Percentiles rank a stretch among this genome's conserved stretches.
Evolutionary conservation across 2,888 invertebrate species (phyloP).

Genomic region (Oscheius onirici): DNA sequence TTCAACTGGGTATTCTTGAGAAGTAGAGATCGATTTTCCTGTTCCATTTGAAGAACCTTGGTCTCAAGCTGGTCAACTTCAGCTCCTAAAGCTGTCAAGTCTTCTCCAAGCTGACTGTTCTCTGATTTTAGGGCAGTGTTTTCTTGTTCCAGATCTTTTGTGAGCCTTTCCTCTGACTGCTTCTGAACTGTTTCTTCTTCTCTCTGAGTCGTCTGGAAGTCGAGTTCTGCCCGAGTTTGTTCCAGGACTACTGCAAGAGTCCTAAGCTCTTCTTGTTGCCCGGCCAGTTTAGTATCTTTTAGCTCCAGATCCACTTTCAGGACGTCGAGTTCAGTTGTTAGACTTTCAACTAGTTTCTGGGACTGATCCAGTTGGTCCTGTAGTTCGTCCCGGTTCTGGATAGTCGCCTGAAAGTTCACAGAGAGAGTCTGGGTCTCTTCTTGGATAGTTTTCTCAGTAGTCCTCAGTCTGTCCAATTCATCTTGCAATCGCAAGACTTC

Average conservation of each 20-base stretch:
- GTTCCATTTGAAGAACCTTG: not conserved
- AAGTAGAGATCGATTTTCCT: too few species aligned
- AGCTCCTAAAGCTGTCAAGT: not conserved
- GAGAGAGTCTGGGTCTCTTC: not conserved
- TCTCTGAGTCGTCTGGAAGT: too few species aligned
- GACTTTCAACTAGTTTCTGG: not conserved
- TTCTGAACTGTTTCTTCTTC: too few species aligned
- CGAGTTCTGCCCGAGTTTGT: too few species aligned
- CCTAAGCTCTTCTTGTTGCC: too few species aligned
- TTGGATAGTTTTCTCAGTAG: not conserved
- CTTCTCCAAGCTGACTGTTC: not conserved
- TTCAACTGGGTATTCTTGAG: too few species aligned
- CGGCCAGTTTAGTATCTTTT: too few species aligned
- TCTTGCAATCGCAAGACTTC: too few species aligned
- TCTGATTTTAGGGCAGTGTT: not conserved
- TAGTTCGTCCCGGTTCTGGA: not conserved
- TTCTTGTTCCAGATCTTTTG: not conserved
- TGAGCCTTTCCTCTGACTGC: too few species aligned
- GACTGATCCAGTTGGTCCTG: not conserved
- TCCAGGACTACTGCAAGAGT: too few species aligned
- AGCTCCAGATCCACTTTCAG: not conserved
- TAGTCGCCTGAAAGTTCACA: not conserved
- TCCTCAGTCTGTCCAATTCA: too few species aligned
- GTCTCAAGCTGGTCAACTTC: not conserved
- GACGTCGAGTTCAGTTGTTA: not conserved